Base-by-base conservation (phyloP, 2,888 invertebrate species). In the Synergus itoensis region DNA sequence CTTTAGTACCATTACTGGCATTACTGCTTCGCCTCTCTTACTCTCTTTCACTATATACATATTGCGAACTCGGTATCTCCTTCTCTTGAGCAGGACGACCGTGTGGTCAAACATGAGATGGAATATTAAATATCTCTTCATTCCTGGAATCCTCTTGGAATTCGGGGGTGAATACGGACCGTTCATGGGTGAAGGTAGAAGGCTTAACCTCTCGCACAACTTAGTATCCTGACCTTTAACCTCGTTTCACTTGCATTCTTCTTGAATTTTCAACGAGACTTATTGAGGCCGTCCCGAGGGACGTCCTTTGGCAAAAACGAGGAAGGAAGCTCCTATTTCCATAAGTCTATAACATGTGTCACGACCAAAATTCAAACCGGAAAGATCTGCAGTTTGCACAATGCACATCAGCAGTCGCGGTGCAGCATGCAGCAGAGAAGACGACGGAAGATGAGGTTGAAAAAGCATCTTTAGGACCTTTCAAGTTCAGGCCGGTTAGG, bases 111-210 rank as follows among this genome's bases (percentile, higher is more conserved):
- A 48, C 62, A 41, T 65, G 57, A 65, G 77, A 78, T 82, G 83
- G 84, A 86, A 85, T 86, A 87, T 89, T 89, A 88, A 89, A 85
- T 85, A 86, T 85, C 86, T 82, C 82, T 83, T 81, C 85, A 87
- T 87, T 87, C 86, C 79, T 81, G 84, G 86, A 88, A 88, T 84
- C 83, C 82, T 81, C 82, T 79, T 76, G 84, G 84, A 87, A 87
- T 86, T 84, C 81, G 79, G 79, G 82, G 79, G 81, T 79, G 82
- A 76, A 77, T 77, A 48, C 80, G 60, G 64, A 48, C 41, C 45
- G 28, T 40, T 41, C 18, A 43, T 45, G 43, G 18, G 60, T 16
- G 28, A 28, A 28, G 28, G 28, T 0, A 28, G 18, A 45, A 69
- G 16, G 18, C n/a, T 18, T 76, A 60, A 76, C 53, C 28, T 60